phyloP scores from a whole-genome alignment of 2,888 invertebrate genomes.

The Odontothrips loti region DNA sequence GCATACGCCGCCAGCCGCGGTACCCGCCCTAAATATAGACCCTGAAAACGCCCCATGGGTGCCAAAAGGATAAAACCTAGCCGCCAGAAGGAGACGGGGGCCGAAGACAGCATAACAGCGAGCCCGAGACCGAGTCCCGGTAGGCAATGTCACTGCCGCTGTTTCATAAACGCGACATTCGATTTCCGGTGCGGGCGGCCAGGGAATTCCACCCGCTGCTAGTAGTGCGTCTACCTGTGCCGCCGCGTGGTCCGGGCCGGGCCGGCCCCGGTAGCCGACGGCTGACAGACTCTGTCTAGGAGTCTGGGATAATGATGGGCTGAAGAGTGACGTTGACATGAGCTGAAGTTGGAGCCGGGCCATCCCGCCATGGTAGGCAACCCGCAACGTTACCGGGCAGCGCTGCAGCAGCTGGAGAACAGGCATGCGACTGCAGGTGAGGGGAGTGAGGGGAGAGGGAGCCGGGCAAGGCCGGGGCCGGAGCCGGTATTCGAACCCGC shows the following conservation, averaged over 20 bases:
- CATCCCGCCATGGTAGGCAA: conserved; percentile 35
- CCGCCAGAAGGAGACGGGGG: neutral
- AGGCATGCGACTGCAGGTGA: conserved; percentile 37
- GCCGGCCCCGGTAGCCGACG: neutral
- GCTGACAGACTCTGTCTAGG: neutral
- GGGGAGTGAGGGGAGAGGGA: neutral
- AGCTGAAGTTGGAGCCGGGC: neutral
- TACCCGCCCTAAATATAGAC: conserved; percentile 1
- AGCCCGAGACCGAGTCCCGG: neutral
- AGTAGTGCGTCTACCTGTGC: neutral
- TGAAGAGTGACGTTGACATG: neutral
- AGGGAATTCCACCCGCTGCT: neutral
- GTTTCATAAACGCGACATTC: neutral
- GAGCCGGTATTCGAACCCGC: too few relatives aligned
- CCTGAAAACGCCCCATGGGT: neutral
- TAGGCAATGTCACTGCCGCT: neutral
- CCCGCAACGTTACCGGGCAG: conserved; percentile 36
- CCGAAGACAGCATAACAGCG: neutral
- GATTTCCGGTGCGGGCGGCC: neutral
- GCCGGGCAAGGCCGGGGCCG: too few relatives aligned
- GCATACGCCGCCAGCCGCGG: neutral
- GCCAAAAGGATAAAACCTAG: neutral
- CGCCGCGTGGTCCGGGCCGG: neutral
- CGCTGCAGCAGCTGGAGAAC: conserved; percentile 35
- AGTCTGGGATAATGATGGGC: neutral